phyloP scores from a whole-genome alignment of 2,797 vertebrate genomes.

The Molossus alvarezi region DNA sequence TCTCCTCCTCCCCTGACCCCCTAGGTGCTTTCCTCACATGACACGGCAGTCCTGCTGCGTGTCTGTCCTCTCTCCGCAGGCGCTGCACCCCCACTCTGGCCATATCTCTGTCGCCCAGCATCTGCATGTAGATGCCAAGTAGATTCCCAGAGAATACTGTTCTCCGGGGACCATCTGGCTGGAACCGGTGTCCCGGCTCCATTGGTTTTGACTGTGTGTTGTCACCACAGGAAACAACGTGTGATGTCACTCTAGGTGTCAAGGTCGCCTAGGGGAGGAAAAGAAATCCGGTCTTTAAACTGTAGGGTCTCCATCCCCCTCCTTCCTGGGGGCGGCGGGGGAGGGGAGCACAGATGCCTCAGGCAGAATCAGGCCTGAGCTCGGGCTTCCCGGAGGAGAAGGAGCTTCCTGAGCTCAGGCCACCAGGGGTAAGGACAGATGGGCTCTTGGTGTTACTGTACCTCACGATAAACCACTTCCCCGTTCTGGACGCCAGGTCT shows the following conservation, averaged over 20 bases:
- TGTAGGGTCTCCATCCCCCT: not conserved
- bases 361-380: not conserved
- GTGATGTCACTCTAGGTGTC: slow-evolving; percentile 37
- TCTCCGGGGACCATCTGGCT: not conserved
- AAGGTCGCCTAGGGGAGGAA: not conserved
- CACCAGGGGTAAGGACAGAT: not conserved
- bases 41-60: not conserved
- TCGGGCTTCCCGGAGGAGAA: not conserved
- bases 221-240: not conserved
- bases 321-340: not conserved
- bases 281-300: slow-evolving; percentile 41
- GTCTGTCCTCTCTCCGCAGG: not conserved
- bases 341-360: not conserved
- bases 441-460: not conserved
- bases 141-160: not conserved
- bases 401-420: not conserved
- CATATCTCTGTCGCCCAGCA: not conserved
- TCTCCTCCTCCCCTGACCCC: not conserved
- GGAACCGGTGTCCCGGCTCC: not conserved
- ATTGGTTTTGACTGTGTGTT: slow-evolving; percentile 5
- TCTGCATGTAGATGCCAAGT: slow-evolving; percentile 15
- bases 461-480: not conserved
- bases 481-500: not conserved
- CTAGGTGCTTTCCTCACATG: not conserved
- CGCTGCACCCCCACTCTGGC: not conserved